Conservation (phyloP, 2,888 invertebrate genomes). For the Omphaloscelis lunosa region DNA sequence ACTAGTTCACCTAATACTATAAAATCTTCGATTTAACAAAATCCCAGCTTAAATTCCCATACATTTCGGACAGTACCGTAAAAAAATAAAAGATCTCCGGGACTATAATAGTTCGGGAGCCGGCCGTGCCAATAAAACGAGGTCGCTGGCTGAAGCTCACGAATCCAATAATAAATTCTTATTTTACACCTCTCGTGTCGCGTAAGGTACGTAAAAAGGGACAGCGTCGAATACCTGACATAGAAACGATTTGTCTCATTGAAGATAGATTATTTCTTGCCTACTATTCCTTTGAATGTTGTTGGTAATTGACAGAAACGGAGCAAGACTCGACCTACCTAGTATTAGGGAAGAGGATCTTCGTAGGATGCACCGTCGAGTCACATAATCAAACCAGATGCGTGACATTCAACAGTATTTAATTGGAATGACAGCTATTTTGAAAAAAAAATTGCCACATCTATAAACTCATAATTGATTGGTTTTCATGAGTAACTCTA, state of each 20-base stretch:
- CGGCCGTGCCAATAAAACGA: conserved; percentile 75
- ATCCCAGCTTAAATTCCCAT: conserved; percentile 7
- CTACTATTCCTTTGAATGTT: not conserved
- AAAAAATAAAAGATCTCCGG: conserved; percentile 45
- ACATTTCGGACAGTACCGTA: conserved; percentile 30
- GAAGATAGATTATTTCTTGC: conserved; percentile 19
- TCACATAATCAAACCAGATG: not conserved
- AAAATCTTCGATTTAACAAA: conserved; percentile 26
- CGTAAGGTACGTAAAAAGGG: conserved; percentile 48
- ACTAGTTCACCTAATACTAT: conserved; percentile 8
- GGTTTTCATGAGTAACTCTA: no score
- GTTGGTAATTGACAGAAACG: not conserved
- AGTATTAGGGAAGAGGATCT: not conserved
- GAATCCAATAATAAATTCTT: conserved; percentile 83
- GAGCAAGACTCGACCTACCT: no score
- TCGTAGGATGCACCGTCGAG: no score
- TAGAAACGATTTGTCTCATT: conserved; percentile 40
- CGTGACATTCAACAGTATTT: not conserved
- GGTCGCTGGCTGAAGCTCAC: conserved; percentile 74
- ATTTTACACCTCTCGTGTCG: conserved; percentile 74
- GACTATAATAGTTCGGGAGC: conserved; percentile 46
- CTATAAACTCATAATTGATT: no score
- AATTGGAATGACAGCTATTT: not conserved
- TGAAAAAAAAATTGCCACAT: not conserved
- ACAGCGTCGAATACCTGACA: conserved; percentile 37